A percentile compares a stretch with the other conserved stretches of the same genome.
Evolutionary conservation across 2,113 vertebrate species (phyloP).

Genomic region (Grantiella picta): DNA sequence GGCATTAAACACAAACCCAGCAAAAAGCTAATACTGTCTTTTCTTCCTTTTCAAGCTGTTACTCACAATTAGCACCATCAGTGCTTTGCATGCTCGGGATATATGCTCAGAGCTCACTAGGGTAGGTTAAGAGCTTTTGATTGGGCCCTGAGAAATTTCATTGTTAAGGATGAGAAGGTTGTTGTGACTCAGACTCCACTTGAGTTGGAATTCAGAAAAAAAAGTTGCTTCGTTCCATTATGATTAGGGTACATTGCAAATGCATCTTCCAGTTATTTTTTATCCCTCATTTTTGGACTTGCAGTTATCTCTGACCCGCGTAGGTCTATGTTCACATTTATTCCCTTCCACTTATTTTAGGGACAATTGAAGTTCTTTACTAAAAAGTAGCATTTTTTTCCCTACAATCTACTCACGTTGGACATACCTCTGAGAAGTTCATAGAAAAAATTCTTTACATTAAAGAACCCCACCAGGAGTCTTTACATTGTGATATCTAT

Average conservation of each 20-base stretch:
- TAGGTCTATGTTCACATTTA: background rate
- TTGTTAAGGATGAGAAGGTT: background rate
- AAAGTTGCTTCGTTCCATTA: background rate
- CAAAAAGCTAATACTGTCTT: background rate
- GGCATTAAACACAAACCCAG: background rate
- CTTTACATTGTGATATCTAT: background rate
- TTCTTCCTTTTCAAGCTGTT: background rate
- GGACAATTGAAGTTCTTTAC: background rate
- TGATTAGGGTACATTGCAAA: background rate
- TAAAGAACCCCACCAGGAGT: background rate
- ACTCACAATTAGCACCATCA: background rate
- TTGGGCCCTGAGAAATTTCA: background rate
- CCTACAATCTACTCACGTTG: background rate
- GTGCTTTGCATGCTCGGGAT: background rate
- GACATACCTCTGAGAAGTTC: background rate
- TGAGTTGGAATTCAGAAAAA: background rate
- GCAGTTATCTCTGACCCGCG: background rate
- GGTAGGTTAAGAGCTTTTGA: background rate
- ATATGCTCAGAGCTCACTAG: background rate
- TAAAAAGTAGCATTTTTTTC: background rate
- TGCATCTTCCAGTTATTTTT: background rate
- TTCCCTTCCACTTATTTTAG: background rate
- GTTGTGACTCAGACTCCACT: background rate
- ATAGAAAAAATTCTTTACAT: background rate
- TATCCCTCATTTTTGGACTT: background rate